These are phyloP conservation scores for Crotalus horridus DNA, from an alignment of 2,113 vertebrate genomes.

Conservation along the genomic window DNA sequence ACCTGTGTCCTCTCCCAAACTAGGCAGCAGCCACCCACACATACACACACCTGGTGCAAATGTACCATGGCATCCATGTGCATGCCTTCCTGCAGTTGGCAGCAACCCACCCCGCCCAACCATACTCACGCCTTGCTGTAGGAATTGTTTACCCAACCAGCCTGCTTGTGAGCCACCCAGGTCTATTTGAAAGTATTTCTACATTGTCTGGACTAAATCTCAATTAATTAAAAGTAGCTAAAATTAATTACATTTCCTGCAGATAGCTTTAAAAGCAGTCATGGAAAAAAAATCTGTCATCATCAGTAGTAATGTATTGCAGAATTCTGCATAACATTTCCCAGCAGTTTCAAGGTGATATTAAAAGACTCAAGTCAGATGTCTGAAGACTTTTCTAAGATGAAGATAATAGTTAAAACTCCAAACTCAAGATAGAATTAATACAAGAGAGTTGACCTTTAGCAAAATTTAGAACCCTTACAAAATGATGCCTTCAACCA, in stretches of 20 bases:
- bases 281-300: background rate
- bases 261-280: background rate
- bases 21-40: background rate
- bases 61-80: background rate
- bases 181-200: background rate
- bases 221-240: background rate
- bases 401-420: background rate
- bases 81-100: background rate
- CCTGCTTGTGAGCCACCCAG: background rate
- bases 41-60: background rate
- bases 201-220: background rate
- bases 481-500: background rate
- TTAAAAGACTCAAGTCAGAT: background rate
- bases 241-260: background rate
- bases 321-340: background rate
- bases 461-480: background rate
- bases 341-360: background rate
- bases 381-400: background rate
- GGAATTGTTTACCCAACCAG: background rate
- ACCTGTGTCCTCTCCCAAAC: background rate
- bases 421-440: background rate
- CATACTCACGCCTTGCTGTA: background rate
- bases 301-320: background rate
- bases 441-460: background rate
- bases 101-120: background rate